phyloP scores from a whole-genome alignment of 2,113 vertebrate species.

The Conger conger region DNA sequence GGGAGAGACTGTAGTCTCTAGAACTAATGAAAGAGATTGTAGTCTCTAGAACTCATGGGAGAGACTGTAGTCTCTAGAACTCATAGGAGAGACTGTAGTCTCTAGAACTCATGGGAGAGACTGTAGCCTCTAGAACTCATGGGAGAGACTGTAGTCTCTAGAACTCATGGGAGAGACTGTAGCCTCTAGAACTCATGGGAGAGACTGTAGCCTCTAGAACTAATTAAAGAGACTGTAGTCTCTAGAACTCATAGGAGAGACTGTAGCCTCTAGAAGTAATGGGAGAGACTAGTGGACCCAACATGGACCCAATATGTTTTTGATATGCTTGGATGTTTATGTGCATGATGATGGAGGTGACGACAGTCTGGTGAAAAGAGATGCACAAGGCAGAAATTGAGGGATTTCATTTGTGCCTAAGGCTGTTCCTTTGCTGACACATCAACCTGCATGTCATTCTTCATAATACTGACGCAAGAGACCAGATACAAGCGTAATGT shows the following conservation, averaged over 20 bases:
- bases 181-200: too few species aligned
- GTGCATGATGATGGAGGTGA: slow-evolving; percentile 39
- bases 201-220: background rate
- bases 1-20: slow-evolving; percentile 33
- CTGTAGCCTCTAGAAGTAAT: slow-evolving; percentile 35
- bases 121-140: slow-evolving; percentile 36
- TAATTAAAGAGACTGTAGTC: too few species aligned
- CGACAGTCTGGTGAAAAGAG: slow-evolving; percentile 40
- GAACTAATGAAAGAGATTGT: too few species aligned
- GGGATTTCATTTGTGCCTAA: slow-evolving; percentile 20
- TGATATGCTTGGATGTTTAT: slow-evolving; percentile 35
- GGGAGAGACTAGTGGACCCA: slow-evolving; percentile 32
- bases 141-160: slow-evolving; percentile 30
- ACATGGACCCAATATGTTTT: slow-evolving; percentile 17
- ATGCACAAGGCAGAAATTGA: slow-evolving; percentile 26
- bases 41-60: slow-evolving; percentile 31
- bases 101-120: slow-evolving; percentile 35
- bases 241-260: slow-evolving; percentile 34
- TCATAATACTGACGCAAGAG: slow-evolving; percentile 5
- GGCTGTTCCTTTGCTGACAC: slow-evolving; percentile 30
- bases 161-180: slow-evolving; percentile 37
- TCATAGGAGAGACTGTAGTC: slow-evolving; percentile 34
- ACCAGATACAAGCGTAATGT: slow-evolving; percentile 32
- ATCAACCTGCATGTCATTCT: slow-evolving; percentile 17
- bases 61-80: slow-evolving; percentile 33